Base-by-base conservation (phyloP, 2,888 invertebrate genomes). In the Loripinus fragilis region DNA sequence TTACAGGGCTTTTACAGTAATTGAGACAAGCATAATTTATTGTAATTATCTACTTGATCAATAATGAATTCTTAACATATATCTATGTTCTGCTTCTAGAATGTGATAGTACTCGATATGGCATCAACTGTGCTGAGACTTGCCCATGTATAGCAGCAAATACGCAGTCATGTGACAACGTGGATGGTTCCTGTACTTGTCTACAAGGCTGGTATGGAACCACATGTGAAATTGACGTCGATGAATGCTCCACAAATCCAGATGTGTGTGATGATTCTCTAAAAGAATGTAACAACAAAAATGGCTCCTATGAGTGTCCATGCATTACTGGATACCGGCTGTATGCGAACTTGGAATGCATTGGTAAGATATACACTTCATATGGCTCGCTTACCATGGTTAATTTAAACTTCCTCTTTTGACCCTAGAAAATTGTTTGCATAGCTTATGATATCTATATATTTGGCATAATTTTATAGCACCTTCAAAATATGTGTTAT, bases 141-240 rank as follows among this genome's bases (percentile, higher is more conserved):
- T 83, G 83, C 60, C 30, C 68, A 12, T 86, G 84, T 71, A 67
- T 55, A 0, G 28, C 38, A 0, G 68, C 66, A 0, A 84, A 86
- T 55, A 77, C 84, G 33, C 33, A 60, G 3, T 69, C 68, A 30
- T 86, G 86, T 64, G 45, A 82, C 55, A 71, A 76, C 8, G 80
- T 80, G 0, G 68, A 75, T 60, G 86, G 86, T 8, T 38, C 52
- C 12, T 86, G 86, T 66, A 74, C 71, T 15, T 86, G 86, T 55
- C 76, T 71, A 15, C 20, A 30, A 8, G 82, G 81, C n/a, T 86
- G 86, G 84, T 38, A 20, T 0, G 86, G 82, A 23, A 68, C 10
- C 12, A 81, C 50, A 30, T 86, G 86, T 45, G 42, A 64, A 8
- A 55, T 12, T 0, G 84, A 86, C 48, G 64, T 84, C 10, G 30